Evolutionary conservation across 2,113 vertebrate genomes (phyloP).

Genomic region (Agelaius phoeniceus): DNA sequence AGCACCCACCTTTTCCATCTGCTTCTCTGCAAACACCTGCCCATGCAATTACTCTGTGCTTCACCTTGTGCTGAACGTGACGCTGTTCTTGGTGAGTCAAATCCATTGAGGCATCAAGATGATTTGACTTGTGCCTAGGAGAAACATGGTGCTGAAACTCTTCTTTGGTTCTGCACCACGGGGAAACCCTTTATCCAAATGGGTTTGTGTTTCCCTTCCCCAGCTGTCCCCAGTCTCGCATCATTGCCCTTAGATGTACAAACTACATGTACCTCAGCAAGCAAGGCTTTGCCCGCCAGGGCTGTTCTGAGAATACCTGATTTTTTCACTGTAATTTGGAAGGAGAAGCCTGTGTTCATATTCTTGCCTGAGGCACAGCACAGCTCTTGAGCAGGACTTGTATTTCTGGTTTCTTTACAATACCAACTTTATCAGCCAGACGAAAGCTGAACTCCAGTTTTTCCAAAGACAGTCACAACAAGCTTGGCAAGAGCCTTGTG

Average conservation of each 20-base stretch:
- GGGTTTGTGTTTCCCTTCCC: not conserved
- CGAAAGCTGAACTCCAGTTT: not conserved
- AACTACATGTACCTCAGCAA: not conserved
- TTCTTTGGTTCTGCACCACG: not conserved
- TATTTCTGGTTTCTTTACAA: constrained; percentile 61
- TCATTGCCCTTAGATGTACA: rapidly evolving
- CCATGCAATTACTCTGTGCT: not conserved
- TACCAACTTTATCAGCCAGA: constrained; percentile 9
- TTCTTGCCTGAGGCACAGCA: not conserved
- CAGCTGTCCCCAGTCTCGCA: not conserved
- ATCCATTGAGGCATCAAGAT: rapidly evolving
- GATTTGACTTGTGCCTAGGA: not conserved
- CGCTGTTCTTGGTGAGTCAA: not conserved
- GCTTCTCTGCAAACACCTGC: not conserved
- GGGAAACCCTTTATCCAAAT: not conserved
- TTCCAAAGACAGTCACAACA: not conserved
- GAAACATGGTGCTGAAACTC: not conserved
- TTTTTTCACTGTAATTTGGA: not conserved
- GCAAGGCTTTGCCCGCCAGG: not conserved
- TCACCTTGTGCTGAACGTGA: not conserved
- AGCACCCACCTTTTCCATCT: not conserved
- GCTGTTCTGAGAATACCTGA: not conserved
- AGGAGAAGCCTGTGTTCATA: not conserved
- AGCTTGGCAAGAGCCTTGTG: not conserved
- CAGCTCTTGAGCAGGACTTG: not conserved